Base-by-base conservation (phyloP, 2,113 vertebrate species). In the Nibea coibor region DNA sequence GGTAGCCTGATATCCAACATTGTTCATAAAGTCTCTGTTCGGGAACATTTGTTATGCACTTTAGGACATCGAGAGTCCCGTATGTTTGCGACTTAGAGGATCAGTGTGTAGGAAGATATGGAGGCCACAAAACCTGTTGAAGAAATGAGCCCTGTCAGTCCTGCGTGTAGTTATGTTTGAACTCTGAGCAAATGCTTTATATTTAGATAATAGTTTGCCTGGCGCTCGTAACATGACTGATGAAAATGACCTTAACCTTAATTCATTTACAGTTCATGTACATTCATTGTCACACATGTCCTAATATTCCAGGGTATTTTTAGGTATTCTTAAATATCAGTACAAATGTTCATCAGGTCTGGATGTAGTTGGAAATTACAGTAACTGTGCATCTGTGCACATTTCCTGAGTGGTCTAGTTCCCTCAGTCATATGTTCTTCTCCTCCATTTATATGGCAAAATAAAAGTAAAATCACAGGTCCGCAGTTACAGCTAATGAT, bases 401-500 rank as follows among this genome's bases (percentile, higher is more conserved):
- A 6, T 48, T 48, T 1, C 28, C 24, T 31, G 47, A 31, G 42
- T 43, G 42, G 2, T 69, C 48, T 35, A 4, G 39, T 43, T 47
- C 10, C n/a, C 12, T 22, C 2, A n/a, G 35, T 31, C 35, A 14
- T 14, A 11, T 61, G 53, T 7, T 63, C 6, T 17, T 28, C n/a
- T 14, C 19, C 1, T 59, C 42, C 31, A 24, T 10, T 43, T n/a
- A 54, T 22, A 31, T 5, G 20, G 5, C 20, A 20, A 22, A 48
- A 7, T 50, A 42, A 70, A 45, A 31, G 31, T 31, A 31, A 31
- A 2, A 61, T 54, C 56, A 64, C 43, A 77, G 53, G 47, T 74
- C 72, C 74, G 24, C 69, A 65, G 50, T 75, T 75, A 11, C 54
- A 66, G 26, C 26, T 39, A 26, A 10, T 26, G 19, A 50, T 31